These are phyloP conservation scores for Eupithecia tripunctaria DNA, from an alignment of 2,888 invertebrate species.

Conservation along the genomic window DNA sequence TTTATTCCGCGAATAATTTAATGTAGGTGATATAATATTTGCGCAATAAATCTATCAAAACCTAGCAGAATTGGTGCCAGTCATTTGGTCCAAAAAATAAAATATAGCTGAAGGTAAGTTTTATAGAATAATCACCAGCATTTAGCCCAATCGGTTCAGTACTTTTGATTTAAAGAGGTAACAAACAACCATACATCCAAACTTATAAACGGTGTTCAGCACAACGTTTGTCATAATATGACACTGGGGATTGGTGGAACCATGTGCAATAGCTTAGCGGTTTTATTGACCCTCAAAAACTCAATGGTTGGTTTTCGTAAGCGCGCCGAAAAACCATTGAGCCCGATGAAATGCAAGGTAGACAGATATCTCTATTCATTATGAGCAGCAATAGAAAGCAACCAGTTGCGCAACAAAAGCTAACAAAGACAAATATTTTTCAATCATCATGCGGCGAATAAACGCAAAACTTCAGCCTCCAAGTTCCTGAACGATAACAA, in stretches of 20 bases:
- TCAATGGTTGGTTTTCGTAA: not conserved
- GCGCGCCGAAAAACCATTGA: not conserved
- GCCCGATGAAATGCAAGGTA: not conserved
- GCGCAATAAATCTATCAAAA: slow-evolving; percentile 9
- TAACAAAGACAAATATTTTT: slow-evolving; percentile 12
- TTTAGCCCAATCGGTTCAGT: too few relatives aligned
- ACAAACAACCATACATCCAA: too few relatives aligned
- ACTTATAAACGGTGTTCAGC: too few relatives aligned
- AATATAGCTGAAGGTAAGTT: not conserved
- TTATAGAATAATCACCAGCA: not conserved
- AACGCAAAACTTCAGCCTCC: slow-evolving; percentile 52
- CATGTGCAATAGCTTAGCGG: too few relatives aligned
- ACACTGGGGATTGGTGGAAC: too few relatives aligned
- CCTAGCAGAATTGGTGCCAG: slow-evolving; percentile 1
- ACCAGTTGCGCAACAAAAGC: slow-evolving; percentile 10
- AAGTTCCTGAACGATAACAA: slow-evolving; percentile 71
- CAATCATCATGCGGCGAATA: slow-evolving; percentile 24
- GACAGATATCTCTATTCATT: not conserved
- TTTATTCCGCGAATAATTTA: slow-evolving; percentile 36
- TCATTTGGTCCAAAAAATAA: not conserved
- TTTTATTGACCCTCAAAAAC: too few relatives aligned
- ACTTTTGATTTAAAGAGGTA: too few relatives aligned
- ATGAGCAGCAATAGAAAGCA: slow-evolving; percentile 2
- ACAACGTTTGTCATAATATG: too few relatives aligned
- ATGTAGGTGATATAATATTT: slow-evolving; percentile 18